Evolutionary conservation across 1,140 invertebrate species (phyloP).

Genomic region (Bombus confusus): DNA sequence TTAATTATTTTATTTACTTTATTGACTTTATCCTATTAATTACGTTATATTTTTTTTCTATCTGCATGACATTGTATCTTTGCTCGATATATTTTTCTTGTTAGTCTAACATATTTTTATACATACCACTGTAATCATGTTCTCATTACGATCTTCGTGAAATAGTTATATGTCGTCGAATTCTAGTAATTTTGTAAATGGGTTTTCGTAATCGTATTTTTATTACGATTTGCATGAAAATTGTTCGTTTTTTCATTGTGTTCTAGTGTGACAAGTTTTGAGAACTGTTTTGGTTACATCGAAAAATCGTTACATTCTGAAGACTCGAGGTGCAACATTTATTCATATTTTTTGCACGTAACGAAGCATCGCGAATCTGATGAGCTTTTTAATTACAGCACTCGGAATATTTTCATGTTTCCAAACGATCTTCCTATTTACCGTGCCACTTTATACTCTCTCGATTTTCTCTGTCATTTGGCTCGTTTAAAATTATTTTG

Average conservation of each 20-base stretch:
- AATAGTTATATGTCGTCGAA: too few species aligned
- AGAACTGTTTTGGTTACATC: background rate
- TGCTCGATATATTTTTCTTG: too few species aligned
- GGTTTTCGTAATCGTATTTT: background rate
- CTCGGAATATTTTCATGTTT: background rate
- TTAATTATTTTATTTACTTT: too few species aligned
- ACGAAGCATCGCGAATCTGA: background rate
- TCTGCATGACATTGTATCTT: too few species aligned
- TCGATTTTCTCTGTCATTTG: background rate
- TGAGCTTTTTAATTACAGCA: background rate
- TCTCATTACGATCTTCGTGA: too few species aligned
- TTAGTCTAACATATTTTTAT: too few species aligned
- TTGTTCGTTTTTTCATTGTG: background rate
- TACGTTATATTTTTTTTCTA: too few species aligned
- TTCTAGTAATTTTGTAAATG: too few species aligned
- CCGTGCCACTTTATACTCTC: background rate
- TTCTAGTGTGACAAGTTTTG: background rate
- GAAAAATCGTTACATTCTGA: background rate
- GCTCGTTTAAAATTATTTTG: background rate
- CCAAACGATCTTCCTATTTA: background rate
- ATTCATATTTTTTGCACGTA: background rate
- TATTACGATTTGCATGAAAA: too few species aligned
- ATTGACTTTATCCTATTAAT: too few species aligned
- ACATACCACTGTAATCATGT: rapidly evolving
- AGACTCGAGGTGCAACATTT: background rate